phyloP scores from a whole-genome alignment of 1,140 invertebrate genomes.

The Drosophila rufa region DNA sequence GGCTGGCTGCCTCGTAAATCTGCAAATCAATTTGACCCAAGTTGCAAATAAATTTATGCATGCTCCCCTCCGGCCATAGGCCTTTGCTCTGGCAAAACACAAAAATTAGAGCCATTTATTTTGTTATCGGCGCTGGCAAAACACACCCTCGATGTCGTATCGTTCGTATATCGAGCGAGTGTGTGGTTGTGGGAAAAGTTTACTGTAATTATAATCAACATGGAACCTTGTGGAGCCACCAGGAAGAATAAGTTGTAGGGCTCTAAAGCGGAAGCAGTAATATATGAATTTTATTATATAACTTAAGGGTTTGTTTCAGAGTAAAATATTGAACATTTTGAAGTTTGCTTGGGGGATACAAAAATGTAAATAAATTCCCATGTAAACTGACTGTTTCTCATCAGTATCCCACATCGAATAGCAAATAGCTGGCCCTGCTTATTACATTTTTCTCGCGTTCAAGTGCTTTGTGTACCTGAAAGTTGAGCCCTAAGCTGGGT shows the following conservation, averaged over 20 bases:
- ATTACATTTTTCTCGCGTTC: no score
- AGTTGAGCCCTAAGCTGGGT: not conserved
- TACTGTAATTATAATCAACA: constrained; percentile 3
- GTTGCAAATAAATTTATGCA: constrained; percentile 56
- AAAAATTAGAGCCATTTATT: constrained; percentile 33
- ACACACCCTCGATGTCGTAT: constrained; percentile 23
- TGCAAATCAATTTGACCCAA: constrained; percentile 68
- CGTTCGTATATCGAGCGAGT: not conserved
- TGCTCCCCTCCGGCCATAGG: not conserved
- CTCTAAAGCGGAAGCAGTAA: no score
- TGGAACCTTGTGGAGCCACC: not conserved
- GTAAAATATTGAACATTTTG: no score
- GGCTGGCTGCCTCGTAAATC: constrained; percentile 35
- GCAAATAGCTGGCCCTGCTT: no score
- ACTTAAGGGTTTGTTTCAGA: no score
- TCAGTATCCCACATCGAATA: no score
- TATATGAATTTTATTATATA: no score
- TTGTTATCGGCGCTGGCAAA: constrained; percentile 50
- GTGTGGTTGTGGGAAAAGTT: not conserved
- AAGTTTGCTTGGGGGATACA: no score
- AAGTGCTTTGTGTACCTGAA: not conserved
- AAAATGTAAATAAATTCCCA: no score
- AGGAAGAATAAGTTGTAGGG: no score
- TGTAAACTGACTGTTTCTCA: no score
- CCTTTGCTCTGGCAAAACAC: not conserved